Conservation (phyloP, 2,797 vertebrate genomes). For the Sciurus vulgaris region DNA sequence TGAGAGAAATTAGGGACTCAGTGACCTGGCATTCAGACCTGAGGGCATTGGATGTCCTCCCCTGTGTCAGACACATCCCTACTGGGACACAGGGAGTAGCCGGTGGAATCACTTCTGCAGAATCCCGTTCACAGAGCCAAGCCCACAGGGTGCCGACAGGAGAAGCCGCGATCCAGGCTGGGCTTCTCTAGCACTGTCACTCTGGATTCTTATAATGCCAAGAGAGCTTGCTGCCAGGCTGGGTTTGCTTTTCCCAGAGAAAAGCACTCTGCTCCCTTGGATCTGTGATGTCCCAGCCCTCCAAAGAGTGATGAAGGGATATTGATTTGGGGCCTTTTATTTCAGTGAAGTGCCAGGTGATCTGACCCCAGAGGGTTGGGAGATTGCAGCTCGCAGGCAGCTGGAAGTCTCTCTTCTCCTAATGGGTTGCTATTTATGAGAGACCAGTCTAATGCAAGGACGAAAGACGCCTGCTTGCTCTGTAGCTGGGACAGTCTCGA, state of each 20-base stretch:
- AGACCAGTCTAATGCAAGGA: neutral
- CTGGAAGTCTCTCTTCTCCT: conserved; percentile 56
- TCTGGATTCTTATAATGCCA: conserved; percentile 63
- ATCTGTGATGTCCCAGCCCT: conserved; percentile 30
- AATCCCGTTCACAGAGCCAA: neutral
- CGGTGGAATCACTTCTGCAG: neutral
- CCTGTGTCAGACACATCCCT: neutral
- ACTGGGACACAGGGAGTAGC: neutral
- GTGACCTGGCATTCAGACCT: neutral
- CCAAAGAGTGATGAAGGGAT: conserved; percentile 61
- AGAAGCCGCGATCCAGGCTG: neutral
- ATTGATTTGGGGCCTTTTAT: conserved; percentile 71
- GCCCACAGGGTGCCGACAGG: neutral
- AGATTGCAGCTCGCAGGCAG: neutral
- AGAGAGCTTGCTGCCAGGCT: conserved; percentile 40
- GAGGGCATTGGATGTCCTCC: neutral
- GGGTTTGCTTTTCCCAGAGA: conserved; percentile 56
- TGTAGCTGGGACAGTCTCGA: neutral
- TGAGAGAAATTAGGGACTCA: neutral
- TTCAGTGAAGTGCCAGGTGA: conserved; percentile 72
- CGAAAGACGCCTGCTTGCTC: neutral
- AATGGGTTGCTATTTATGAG: conserved; percentile 61
- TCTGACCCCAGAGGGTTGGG: neutral
- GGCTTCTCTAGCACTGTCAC: neutral
- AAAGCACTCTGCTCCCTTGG: conserved; percentile 29